Base-by-base conservation (phyloP, 2,113 vertebrate genomes). In the Rhea pennata region DNA sequence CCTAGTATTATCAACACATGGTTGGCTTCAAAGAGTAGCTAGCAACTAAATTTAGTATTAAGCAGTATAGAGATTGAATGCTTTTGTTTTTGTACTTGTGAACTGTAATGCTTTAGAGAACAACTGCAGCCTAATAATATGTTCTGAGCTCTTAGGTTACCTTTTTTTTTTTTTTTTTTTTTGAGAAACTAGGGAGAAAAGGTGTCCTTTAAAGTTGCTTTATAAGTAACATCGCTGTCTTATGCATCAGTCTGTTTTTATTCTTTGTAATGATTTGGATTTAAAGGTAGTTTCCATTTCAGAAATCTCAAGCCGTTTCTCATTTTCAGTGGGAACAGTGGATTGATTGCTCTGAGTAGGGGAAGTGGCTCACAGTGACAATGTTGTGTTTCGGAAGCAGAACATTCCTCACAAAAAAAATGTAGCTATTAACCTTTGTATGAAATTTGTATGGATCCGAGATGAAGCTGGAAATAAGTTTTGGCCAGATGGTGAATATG, bases 291-390 rank as follows among this genome's bases (percentile, higher is more conserved):
- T 81, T 92, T 84, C 74, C 58, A 54, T 74, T 94, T 92, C 46
- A 69, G 61, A 85, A 51, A 10, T 92, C 67, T 92, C 1, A 1
- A 54, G 78, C 51, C 21, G 50, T 78, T 82, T 94, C 61, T 85
- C 29, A 46, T 89, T 67, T 94, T 82, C 54, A 56, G 29, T 67
- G 62, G 51, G 46, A 85, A 33, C 84, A 89, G 62, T 44, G 51
- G 27, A 13, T 54, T 67, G 67, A 66, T 87, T 89, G 74, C 91
- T n/a, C 31, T 54, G 31, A 73, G 29, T 20, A 87, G 87, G 72
- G 84, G 69, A 77, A 92, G 54, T n/a, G 27, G 50, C 67, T 92
- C 82, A 81, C 78, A 91, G 89, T 92, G 94, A 91, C 80, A 92
- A 27, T 27, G 29, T 53, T 93, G 90, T 91, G 46, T 90, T 78